Conservation (phyloP, 2,888 invertebrate genomes). For the Kryphioiulus occultus region DNA sequence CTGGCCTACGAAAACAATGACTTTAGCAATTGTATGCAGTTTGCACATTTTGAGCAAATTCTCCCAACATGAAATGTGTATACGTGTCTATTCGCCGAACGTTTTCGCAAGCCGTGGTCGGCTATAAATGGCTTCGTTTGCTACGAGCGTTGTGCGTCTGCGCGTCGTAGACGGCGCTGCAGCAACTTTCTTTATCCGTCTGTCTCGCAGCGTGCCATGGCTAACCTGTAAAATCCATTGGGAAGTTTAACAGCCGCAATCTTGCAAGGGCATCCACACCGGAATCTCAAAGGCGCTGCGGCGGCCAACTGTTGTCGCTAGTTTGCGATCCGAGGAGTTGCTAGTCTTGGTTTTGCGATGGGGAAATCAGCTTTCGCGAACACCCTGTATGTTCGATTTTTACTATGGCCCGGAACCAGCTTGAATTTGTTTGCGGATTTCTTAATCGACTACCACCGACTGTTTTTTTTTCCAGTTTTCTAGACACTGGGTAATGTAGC, state of each 20-base stretch:
- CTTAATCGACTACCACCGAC: neutral
- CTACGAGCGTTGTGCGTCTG: neutral
- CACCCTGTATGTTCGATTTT: slow-evolving; percentile 34
- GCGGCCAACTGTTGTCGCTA: neutral
- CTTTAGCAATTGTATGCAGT: too few species aligned
- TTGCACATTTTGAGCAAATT: too few species aligned
- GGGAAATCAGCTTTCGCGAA: neutral
- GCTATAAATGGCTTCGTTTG: neutral
- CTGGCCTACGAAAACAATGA: too few species aligned
- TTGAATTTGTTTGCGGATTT: neutral
- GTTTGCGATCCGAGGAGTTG: neutral
- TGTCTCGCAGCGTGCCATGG: neutral
- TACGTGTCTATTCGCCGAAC: too few species aligned
- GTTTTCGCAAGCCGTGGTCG: neutral
- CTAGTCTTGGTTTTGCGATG: neutral
- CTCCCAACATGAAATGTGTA: too few species aligned
- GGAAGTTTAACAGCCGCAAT: neutral
- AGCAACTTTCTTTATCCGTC: neutral
- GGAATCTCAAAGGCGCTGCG: neutral
- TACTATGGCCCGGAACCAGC: neutral
- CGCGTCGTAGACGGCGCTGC: neutral
- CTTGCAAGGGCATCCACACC: neutral
- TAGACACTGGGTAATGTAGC: neutral
- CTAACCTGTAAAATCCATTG: neutral
- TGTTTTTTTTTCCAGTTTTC: neutral